Evolutionary conservation across 2,888 invertebrate species (phyloP), one percentile per base, ranked within the genome.

Genomic region (Nomada flava): DNA sequence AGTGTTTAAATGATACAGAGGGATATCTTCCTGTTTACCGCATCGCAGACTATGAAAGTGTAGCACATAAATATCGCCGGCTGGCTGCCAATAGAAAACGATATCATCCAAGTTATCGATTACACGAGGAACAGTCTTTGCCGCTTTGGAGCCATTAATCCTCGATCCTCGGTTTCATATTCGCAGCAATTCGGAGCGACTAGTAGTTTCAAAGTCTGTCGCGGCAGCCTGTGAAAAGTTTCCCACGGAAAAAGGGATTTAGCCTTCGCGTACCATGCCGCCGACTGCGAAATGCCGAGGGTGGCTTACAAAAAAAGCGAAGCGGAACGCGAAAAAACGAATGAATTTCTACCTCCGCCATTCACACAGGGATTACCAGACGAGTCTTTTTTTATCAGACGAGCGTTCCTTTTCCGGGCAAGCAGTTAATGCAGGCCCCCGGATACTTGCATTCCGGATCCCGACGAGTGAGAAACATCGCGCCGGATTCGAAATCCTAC

Each of bases 41-140:
- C 42, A 29, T 26, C 53, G 23, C 42, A 36, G 29, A 20, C 36
- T n/a, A 26, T 18, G 29, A 4, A 7, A 18, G 26, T 7, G 1
- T 13, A n/a, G 4, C 57, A 47, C 70, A 23, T 65, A 44, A 76
- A 77, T 71, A 55, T 72, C 52, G 53, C 62, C 42, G 13, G 20
- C 3, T 11, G 18, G 36, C 42, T 23, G 42, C 47, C 67, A 52
- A 50, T 52, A 23, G 20, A 59, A 20, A 60, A 59, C 57, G 73
- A 65, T 50, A 29, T 50, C 47, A 26, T 23, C 44, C 62, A 47
- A 23, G 23, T 23, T 81, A 82, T 83, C 83, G 83, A 78, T 82
- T 23, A 13, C 53, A n/a, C 44, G 18, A 9, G 4, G 57, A 13
- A 7, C 62, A 53, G 42, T 60, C 72, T 60, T 65, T 53, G 69